Conservation (phyloP, 2,797 vertebrate genomes). For the Crocodylus rhombifer region DNA sequence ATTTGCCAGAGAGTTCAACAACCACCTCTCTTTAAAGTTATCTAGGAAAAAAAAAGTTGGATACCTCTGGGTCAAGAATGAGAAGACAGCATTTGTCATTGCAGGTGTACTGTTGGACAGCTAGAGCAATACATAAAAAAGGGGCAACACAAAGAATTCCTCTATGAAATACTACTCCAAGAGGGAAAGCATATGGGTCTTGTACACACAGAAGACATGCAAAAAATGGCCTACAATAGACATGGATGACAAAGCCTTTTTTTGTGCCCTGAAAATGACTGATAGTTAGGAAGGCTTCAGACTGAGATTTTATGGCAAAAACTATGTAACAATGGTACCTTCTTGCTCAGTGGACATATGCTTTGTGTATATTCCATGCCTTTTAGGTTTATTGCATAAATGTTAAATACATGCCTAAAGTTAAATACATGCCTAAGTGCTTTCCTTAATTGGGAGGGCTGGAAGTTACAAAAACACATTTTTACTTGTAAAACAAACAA, state of each 20-base stretch:
- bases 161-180: not conserved
- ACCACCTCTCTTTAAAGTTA: not conserved
- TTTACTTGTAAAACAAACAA: not conserved
- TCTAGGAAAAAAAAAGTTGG: no score
- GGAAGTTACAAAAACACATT: not conserved
- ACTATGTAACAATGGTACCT: not conserved
- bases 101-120: not conserved
- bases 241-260: not conserved
- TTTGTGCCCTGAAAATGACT: not conserved
- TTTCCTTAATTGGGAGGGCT: not conserved
- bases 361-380: not conserved
- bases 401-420: not conserved
- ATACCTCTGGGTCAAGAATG: not conserved
- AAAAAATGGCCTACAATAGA: not conserved
- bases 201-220: not conserved
- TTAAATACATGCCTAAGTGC: not conserved
- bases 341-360: not conserved
- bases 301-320: not conserved
- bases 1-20: not conserved
- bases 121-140: not conserved
- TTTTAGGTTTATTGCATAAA: not conserved
- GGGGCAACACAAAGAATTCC: not conserved
- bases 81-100: not conserved
- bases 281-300: not conserved
- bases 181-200: no score